A percentile compares a stretch with the other conserved stretches of the same genome.
Evolutionary conservation across 1,140 invertebrate genomes (phyloP).

Genomic region (Drosophila ironensis): DNA sequence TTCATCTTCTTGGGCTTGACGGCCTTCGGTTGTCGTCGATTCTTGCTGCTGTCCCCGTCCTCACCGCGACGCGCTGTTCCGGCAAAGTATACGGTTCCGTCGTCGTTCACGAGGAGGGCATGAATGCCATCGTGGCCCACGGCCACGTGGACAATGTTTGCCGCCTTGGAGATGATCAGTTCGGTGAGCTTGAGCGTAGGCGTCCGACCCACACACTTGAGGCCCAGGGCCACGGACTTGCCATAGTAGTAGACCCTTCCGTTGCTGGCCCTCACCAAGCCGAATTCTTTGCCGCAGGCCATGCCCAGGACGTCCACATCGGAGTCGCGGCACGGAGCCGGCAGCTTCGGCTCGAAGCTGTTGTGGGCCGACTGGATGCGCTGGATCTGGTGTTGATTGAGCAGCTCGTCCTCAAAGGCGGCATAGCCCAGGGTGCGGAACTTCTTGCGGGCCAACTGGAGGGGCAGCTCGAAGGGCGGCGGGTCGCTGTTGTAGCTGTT

Average conservation of each 20-base stretch:
- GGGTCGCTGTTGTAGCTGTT: conserved; percentile 69
- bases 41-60: conserved; percentile 94
- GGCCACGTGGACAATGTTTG: conserved; percentile 89
- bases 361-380: conserved; percentile 80
- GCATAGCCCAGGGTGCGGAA: conserved; percentile 89
- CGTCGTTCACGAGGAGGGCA: conserved; percentile 93
- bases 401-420: conserved; percentile 87
- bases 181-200: conserved; percentile 89
- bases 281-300: conserved; percentile 92
- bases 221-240: conserved; percentile 85
- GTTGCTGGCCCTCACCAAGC: conserved; percentile 87
- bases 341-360: conserved; percentile 78
- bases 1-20: conserved; percentile 96
- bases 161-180: conserved; percentile 88
- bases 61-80: conserved; percentile 96
- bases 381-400: conserved; percentile 81
- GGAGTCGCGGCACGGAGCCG: conserved; percentile 60
- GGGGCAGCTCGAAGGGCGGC: conserved; percentile 86
- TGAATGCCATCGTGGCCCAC: conserved; percentile 97
- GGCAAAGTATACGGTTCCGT: conserved; percentile 93
- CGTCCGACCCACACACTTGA: conserved; percentile 82
- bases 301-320: conserved; percentile 77
- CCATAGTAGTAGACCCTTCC: conserved; percentile 92
- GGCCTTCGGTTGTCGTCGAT: conserved; percentile 93
- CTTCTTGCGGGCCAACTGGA: conserved; percentile 91